Evolutionary conservation across 2,888 invertebrate genomes (phyloP).

Genomic region (Mesodorylaimus sp.): DNA sequence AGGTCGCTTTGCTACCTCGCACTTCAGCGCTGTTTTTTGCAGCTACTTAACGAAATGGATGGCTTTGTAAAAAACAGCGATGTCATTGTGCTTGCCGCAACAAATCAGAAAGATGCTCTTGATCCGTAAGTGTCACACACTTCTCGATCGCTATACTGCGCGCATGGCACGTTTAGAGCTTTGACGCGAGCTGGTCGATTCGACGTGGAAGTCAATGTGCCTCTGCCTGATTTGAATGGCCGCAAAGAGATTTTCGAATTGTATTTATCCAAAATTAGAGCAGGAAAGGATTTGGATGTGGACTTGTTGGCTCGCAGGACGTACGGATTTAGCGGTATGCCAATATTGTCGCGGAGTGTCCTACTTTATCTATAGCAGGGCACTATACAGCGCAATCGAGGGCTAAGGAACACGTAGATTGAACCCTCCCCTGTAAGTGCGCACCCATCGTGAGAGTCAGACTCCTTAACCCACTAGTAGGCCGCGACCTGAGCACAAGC

Average conservation of each 20-base stretch:
- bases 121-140: conserved; percentile 52
- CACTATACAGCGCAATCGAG: too few relatives aligned
- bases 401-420: too few relatives aligned
- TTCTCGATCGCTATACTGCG: too few relatives aligned
- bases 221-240: conserved; percentile 74
- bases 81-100: conserved; percentile 91
- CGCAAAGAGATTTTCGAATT: conserved; percentile 73
- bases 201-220: conserved; percentile 69
- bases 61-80: conserved; percentile 52
- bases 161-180: conserved; percentile 43
- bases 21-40: too few relatives aligned
- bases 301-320: conserved; percentile 70
- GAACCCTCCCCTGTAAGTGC: too few relatives aligned
- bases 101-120: conserved; percentile 79
- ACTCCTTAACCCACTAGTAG: too few relatives aligned
- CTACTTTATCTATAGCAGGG: too few relatives aligned
- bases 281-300: conserved; percentile 46
- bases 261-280: conserved; percentile 44
- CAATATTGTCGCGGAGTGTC: too few relatives aligned
- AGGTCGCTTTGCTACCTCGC: too few relatives aligned
- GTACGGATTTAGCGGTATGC: conserved; percentile 71
- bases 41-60: conserved; percentile 93
- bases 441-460: too few relatives aligned
- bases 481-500: too few relatives aligned
- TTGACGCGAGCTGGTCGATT: conserved; percentile 84